Conservation (phyloP, 2,888 invertebrate species). For the Torymus aiolomorphi region DNA sequence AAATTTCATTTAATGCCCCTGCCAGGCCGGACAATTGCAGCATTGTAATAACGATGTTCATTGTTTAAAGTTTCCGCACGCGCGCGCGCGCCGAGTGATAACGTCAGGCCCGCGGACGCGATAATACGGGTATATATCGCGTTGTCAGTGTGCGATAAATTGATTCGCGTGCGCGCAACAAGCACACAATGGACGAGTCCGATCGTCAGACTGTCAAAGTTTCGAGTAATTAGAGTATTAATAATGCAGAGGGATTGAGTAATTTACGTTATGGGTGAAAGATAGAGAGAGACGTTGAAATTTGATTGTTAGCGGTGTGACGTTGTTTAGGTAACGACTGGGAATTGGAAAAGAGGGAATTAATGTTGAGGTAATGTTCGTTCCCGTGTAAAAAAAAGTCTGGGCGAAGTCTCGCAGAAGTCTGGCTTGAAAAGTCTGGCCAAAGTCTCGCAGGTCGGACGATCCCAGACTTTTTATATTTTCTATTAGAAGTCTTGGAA, state of each 20-base stretch:
- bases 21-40: slow-evolving; percentile 23
- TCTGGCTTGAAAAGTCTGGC: too few relatives aligned
- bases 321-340: too few relatives aligned
- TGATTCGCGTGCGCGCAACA: slow-evolving; percentile 16
- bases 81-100: slow-evolving; percentile 13
- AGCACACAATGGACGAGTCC: slow-evolving; percentile 23
- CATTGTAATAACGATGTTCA: slow-evolving; percentile 25
- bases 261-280: slow-evolving; percentile 39
- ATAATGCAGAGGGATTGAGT: not conserved
- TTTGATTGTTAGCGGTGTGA: too few relatives aligned
- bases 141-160: slow-evolving; percentile 27
- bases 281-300: too few relatives aligned
- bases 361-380: too few relatives aligned
- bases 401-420: too few relatives aligned
- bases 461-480: too few relatives aligned
- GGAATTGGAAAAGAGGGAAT: too few relatives aligned
- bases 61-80: slow-evolving; percentile 37
- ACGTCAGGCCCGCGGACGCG: slow-evolving; percentile 1
- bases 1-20: slow-evolving; percentile 19
- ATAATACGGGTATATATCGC: slow-evolving; percentile 36
- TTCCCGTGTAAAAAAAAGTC: too few relatives aligned
- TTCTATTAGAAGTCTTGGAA: too few relatives aligned
- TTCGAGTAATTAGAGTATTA: slow-evolving; percentile 47
- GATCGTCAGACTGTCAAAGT: slow-evolving; percentile 41
- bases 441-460: too few relatives aligned